A percentile compares a stretch with the other conserved stretches of the same genome.
phyloP scores from a whole-genome alignment of 2,797 vertebrate genomes.

The Rhynchotus rufescens region DNA sequence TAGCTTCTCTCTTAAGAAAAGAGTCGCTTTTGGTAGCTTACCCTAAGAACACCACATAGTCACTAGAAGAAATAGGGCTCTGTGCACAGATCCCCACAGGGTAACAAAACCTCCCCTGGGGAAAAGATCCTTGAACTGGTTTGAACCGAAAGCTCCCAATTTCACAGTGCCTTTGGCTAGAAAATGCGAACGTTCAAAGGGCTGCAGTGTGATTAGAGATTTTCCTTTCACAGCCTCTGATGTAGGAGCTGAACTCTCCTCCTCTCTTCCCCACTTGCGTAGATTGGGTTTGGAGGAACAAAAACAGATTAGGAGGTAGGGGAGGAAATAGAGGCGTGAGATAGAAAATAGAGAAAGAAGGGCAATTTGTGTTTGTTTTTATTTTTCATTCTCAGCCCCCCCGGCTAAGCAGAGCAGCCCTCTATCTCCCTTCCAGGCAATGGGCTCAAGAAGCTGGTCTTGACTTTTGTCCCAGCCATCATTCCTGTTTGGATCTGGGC shows the following conservation, averaged over 20 bases:
- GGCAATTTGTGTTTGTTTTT: background rate
- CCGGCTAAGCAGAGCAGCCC: background rate
- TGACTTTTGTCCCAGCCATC: background rate
- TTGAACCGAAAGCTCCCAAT: background rate
- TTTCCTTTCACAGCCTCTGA: background rate
- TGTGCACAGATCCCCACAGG: background rate
- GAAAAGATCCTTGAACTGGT: background rate
- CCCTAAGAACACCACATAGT: background rate
- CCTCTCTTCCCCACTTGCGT: background rate
- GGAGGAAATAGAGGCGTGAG: accelerated
- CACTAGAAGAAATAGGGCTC: background rate
- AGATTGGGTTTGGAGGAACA: background rate
- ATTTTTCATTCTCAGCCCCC: background rate
- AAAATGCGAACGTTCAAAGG: conserved; percentile 10
- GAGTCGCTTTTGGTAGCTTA: background rate
- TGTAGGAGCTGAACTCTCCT: background rate
- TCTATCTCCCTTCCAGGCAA: background rate
- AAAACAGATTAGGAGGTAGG: background rate
- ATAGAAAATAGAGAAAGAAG: background rate
- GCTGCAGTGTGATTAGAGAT: background rate
- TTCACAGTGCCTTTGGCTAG: background rate
- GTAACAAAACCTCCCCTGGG: background rate
- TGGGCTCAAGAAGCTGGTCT: background rate
- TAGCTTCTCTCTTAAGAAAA: background rate
- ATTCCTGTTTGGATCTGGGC: background rate